Evolutionary conservation across 2,797 vertebrate genomes (phyloP), one percentile per base, ranked within the genome.

Genomic region (Agapornis canus): DNA sequence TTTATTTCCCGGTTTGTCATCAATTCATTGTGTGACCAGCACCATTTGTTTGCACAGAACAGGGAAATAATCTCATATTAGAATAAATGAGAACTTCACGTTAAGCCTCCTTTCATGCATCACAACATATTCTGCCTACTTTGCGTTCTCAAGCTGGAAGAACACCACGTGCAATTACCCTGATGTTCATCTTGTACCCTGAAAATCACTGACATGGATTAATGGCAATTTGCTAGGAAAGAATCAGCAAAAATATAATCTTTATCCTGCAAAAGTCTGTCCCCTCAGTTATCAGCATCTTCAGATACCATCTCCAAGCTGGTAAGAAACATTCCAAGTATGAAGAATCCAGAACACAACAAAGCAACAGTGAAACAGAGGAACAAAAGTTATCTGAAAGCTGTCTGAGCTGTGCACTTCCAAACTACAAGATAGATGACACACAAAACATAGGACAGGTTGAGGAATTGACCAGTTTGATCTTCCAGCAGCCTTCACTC

Each of bases 1-100:
- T 89, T 92, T 65, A 83, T 32, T 54, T 87, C 54, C 57, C 76
- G 66, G 63, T 80, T 77, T 82, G 71, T 78, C 87, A 92, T 26
- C 35, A 31, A 39, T 25, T 68, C 57, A 7, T 5, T 37, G 61
- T 35, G 61, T n/a, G 88, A 51, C 76, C 89, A 78, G 52, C 57
- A 26, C 77, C 35, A 43, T 86, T 83, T 88, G 70, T 73, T 78
- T 68, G 39, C 85, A 92, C 51, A 90, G 59, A 20, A 37, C 78
- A 85, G 63, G 52, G 82, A 56, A 90, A 95, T 65, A 13, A 75
- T 78, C 61, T 48, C 35, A 0, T 13, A 72, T 78, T 19, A 45
- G 8, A 89, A 77, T 39, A 92, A 78, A 85, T 71, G 4, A 75
- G 57, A 92, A 64, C 80, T 73, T 54, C 11, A 2, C 1, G 21